Conservation (phyloP, 2,113 vertebrate genomes). For the Pseudolaguvia tuberculata region DNA sequence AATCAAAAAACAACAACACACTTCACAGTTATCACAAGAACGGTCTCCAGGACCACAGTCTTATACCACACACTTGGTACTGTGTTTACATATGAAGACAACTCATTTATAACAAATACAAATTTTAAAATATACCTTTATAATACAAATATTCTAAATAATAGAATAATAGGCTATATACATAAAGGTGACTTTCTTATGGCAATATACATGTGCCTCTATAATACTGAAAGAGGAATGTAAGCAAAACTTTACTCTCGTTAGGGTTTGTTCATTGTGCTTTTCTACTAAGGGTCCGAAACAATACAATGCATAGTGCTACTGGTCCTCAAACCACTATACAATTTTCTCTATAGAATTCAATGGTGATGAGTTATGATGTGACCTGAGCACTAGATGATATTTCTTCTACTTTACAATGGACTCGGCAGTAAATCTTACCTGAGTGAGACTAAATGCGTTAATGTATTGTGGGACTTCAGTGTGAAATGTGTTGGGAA, state of each 20-base stretch:
- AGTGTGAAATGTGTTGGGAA: not conserved
- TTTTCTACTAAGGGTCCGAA: conserved; percentile 34
- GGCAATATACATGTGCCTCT: conserved; percentile 35
- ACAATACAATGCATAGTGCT: conserved; percentile 26
- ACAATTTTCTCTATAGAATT: not conserved
- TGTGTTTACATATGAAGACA: conserved; percentile 52
- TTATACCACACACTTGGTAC: conserved; percentile 28
- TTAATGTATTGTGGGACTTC: not conserved
- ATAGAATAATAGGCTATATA: conserved; percentile 58
- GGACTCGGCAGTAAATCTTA: conserved; percentile 36
- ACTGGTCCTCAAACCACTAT: conserved; percentile 46
- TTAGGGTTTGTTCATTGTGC: conserved; percentile 43
- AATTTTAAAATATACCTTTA: conserved; percentile 67
- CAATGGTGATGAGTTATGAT: conserved; percentile 3
- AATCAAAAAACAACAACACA: conserved; percentile 56
- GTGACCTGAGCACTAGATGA: conserved; percentile 42
- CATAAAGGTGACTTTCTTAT: conserved; percentile 44
- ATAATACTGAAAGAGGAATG: conserved; percentile 35
- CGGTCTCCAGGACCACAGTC: conserved; percentile 63
- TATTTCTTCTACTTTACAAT: conserved; percentile 45
- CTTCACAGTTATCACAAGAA: conserved; percentile 47
- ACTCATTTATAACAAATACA: conserved; percentile 57
- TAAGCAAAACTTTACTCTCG: conserved; percentile 7
- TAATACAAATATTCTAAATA: conserved; percentile 59
- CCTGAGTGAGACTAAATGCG: conserved; percentile 44